phyloP scores from a whole-genome alignment of 2,797 vertebrate species.

The Myotis daubentonii region DNA sequence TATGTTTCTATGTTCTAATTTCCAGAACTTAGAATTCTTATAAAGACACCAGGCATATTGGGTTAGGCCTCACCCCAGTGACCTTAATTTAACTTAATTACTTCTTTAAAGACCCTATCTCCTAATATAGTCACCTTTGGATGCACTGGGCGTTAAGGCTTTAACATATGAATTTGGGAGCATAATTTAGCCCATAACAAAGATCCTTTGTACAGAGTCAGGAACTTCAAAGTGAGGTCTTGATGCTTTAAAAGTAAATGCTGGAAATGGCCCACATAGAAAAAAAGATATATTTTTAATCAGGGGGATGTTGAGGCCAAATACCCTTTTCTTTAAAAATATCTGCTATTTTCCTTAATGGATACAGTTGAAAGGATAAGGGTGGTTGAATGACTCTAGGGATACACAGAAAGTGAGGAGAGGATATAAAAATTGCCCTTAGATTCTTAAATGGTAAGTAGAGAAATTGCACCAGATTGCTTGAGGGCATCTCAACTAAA shows the following conservation, averaged over 20 bases:
- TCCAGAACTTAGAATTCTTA: background rate
- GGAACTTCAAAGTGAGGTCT: slow-evolving; percentile 27
- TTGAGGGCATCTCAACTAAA: slow-evolving; percentile 63
- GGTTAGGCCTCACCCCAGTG: background rate
- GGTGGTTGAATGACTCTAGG: slow-evolving; percentile 49
- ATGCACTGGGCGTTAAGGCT: background rate
- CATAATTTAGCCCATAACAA: background rate
- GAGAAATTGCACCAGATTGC: slow-evolving; percentile 54
- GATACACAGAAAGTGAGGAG: slow-evolving; percentile 10
- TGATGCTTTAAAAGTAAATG: slow-evolving; percentile 42
- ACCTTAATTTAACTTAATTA: background rate
- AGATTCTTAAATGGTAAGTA: slow-evolving; percentile 65
- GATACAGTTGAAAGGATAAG: slow-evolving; percentile 63
- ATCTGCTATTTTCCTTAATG: slow-evolving; percentile 66
- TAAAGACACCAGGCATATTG: background rate
- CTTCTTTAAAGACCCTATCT: background rate
- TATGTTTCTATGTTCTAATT: background rate
- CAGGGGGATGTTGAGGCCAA: slow-evolving; percentile 32
- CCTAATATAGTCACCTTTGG: background rate
- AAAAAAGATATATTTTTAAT: slow-evolving; percentile 33
- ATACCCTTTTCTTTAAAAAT: slow-evolving; percentile 56
- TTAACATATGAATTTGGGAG: background rate
- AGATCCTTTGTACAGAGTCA: background rate
- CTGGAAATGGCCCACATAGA: slow-evolving; percentile 6
- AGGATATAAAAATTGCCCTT: slow-evolving; percentile 40